phyloP scores from a whole-genome alignment of 2,888 invertebrate species.

The Tetranychus piercei region DNA sequence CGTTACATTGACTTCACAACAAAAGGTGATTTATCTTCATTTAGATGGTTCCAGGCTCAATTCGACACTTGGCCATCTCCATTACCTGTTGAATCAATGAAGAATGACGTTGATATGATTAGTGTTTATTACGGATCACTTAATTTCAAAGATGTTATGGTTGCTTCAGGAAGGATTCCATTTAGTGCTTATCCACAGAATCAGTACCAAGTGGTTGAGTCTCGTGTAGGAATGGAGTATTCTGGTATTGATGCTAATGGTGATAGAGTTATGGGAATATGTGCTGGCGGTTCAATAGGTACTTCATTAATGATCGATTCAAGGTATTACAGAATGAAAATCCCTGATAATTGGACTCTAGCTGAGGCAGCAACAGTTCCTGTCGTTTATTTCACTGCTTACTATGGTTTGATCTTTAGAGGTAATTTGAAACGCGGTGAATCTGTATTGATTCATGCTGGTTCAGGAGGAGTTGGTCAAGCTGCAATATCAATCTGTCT shows the following conservation, averaged over 20 bases:
- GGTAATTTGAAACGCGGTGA: slow-evolving; percentile 34
- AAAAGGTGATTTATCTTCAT: slow-evolving; percentile 37
- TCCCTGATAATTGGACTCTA: slow-evolving; percentile 33
- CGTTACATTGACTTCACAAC: slow-evolving; percentile 38
- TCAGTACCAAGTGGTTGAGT: slow-evolving; percentile 43
- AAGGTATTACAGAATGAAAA: slow-evolving; percentile 44
- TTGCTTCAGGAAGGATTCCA: slow-evolving; percentile 86
- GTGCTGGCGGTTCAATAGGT: slow-evolving; percentile 35
- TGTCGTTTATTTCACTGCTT: slow-evolving; percentile 36
- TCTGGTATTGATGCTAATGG: slow-evolving; percentile 30
- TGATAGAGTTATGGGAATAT: slow-evolving; percentile 32
- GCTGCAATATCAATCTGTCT: slow-evolving; percentile 39
- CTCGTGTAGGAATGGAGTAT: slow-evolving; percentile 26
- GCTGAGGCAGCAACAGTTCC: slow-evolving; percentile 35
- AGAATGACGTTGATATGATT: slow-evolving; percentile 47
- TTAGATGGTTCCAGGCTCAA: slow-evolving; percentile 57
- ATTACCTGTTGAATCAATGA: slow-evolving; percentile 41
- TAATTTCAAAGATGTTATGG: slow-evolving; percentile 94
- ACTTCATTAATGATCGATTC: slow-evolving; percentile 34
- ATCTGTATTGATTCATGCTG: slow-evolving; percentile 35
- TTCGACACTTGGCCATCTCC: slow-evolving; percentile 41
- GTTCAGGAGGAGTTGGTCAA: slow-evolving; percentile 38
- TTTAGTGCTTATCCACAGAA: slow-evolving; percentile 80
- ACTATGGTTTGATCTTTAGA: slow-evolving; percentile 38
- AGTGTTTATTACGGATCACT: slow-evolving; percentile 40